Base-by-base conservation (phyloP, 2,797 vertebrate species). In the Scyliorhinus canicula region DNA sequence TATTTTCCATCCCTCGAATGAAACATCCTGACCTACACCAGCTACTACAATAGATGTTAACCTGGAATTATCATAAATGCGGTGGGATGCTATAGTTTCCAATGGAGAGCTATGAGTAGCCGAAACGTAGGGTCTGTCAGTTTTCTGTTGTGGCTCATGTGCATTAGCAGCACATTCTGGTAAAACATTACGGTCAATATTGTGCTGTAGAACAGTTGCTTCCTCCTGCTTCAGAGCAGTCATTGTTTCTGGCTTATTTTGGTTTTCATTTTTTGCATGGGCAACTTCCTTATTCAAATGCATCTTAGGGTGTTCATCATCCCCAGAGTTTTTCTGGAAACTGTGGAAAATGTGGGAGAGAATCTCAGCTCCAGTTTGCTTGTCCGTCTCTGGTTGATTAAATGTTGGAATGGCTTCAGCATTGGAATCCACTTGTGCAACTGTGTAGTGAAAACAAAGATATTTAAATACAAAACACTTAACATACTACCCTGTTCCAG, bases 371-470 rank as follows among this genome's bases (percentile, higher is more conserved):
- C 47, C 93, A 71, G 11, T 31, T 71, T 67, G 63, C 65, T 50
- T 93, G 44, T 71, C 63, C 14, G 44, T 67, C 52, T 47, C 60
- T 71, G 11, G 11, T 28, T 47, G 50, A 71, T 16, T 47, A 35
- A 93, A 93, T 50, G 47, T 65, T 67, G 90, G 3, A 63, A 24
- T 93, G 19, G 6, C 71, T 93, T 93, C 93, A 35, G 9, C 28
- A 12, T 47, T 93, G 65, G 65, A 52, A 24, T 93, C 65, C 93
- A 52, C 71, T 16, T 71, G 93, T 50, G 47, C 90, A 40, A 65
- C 47, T 93, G 67, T 71, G 65, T 52, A 35, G 28, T 93, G 63
- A 93, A 93, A 93, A 93, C n/a, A 93, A 93, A 40, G 19, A 63
- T 26, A 9, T 40, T 63, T 65, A 40, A 91, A 91, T 7, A 91